A percentile compares a stretch with the other conserved stretches of the same genome.
Evolutionary conservation across 2,797 vertebrate species (phyloP).

Genomic region (Odontamblyopus lacepedii): DNA sequence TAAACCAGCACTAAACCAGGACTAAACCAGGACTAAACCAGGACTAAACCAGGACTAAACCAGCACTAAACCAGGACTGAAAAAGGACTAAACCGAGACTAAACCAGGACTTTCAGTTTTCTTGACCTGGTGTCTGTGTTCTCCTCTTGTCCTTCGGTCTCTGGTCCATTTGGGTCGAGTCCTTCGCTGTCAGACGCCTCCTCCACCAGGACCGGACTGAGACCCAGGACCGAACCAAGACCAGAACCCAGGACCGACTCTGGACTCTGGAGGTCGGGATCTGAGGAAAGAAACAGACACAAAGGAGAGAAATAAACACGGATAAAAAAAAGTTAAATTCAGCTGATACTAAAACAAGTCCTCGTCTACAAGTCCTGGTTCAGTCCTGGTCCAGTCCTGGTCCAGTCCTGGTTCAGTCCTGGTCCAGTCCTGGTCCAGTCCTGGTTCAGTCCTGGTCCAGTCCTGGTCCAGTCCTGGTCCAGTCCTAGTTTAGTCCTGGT

Average conservation of each 20-base stretch:
- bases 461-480: conserved; percentile 23
- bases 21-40: background rate
- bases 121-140: background rate
- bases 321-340: background rate
- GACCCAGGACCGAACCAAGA: background rate
- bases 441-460: background rate
- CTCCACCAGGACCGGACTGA: background rate
- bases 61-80: background rate
- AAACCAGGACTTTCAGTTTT: background rate
- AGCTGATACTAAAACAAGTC: background rate
- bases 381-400: background rate
- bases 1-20: background rate
- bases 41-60: background rate
- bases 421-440: background rate
- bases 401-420: background rate
- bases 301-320: background rate
- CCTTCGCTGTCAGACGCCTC: background rate
- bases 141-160: background rate
- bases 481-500: too few relatives aligned
- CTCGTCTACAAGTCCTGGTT: background rate
- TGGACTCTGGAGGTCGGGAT: background rate
- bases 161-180: background rate
- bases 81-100: background rate
- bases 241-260: background rate
- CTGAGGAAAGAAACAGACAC: background rate